Evolutionary conservation across 1,140 invertebrate genomes (phyloP), one percentile per base, ranked within the genome.

Genomic region (Papilio dardanus): DNA sequence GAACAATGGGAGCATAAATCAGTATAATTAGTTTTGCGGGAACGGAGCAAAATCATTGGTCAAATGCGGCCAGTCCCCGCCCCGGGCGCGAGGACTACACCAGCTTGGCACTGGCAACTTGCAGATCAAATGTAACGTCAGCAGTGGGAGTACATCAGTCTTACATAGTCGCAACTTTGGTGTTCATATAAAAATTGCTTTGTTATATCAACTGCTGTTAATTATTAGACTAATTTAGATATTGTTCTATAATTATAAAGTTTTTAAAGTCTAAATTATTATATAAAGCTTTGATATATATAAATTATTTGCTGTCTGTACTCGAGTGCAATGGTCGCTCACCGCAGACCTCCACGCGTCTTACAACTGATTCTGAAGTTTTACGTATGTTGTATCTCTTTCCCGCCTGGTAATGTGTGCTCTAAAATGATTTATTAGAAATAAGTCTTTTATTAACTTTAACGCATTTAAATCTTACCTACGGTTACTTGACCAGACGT

Each of bases 1-100:
- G 93, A 89, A 94, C 93, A 94, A 94, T 93, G 92, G 92, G 84
- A 83, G 91, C 90, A 94, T 94, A 94, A 94, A 93, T 94, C 93
- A 93, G 92, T 93, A 93, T 93, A 94, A 94, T 94, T 94, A 94
- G 93, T 93, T 92, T 90, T 90, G 88, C 86, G 84, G 85, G 84
- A 87, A 88, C 88, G 88, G 85, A 88, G 92, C 86, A 82, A 87
- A 92, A 88, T 93, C 91, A 94, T 94, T 94, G 93, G 93, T 93
- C 93, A 93, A 93, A 91, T 88, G 90, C 84, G 80, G 78, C 71
- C 74, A 83, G 83, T 79, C 90, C 83, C 90, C 90, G 88, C 93
- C 92, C 87, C 81, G 80, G 83, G 85, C 79, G 81, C 3, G 30
- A 73, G 79, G 79, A 67, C 81, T 82, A 83, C 86, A 86, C 86